Evolutionary conservation across 2,797 vertebrate species (phyloP).

Genomic region (Myiotriccus ornatus): DNA sequence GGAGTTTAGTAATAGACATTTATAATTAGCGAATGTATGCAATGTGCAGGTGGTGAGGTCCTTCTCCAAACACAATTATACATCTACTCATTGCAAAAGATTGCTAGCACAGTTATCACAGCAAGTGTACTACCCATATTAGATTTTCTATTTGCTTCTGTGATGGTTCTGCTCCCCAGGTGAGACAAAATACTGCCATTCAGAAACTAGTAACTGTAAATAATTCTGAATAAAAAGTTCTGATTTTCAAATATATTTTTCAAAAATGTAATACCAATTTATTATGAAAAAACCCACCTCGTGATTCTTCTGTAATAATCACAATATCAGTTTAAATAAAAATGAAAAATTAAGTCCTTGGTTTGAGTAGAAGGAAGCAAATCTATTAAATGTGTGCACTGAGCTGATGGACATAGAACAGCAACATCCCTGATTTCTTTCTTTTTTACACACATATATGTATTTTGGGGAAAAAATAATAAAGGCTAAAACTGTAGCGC

Average conservation of each 20-base stretch:
- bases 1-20: background rate
- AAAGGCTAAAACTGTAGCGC: background rate
- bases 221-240: background rate
- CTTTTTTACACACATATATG: background rate
- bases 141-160: background rate
- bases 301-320: background rate
- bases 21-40: background rate
- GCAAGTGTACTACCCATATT: background rate
- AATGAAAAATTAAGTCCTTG: background rate
- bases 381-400: background rate
- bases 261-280: background rate
- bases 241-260: background rate
- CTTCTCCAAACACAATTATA: background rate
- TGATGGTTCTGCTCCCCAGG: background rate
- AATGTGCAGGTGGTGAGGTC: background rate
- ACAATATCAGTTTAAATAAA: background rate
- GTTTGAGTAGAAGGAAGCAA: background rate
- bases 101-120: background rate
- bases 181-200: background rate
- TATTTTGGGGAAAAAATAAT: background rate
- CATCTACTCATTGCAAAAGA: background rate
- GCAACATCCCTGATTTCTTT: background rate
- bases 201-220: background rate
- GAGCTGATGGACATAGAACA: background rate
- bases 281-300: accelerated